Conservation (phyloP, 2,797 vertebrate species). For the Myiotriccus ornatus region DNA sequence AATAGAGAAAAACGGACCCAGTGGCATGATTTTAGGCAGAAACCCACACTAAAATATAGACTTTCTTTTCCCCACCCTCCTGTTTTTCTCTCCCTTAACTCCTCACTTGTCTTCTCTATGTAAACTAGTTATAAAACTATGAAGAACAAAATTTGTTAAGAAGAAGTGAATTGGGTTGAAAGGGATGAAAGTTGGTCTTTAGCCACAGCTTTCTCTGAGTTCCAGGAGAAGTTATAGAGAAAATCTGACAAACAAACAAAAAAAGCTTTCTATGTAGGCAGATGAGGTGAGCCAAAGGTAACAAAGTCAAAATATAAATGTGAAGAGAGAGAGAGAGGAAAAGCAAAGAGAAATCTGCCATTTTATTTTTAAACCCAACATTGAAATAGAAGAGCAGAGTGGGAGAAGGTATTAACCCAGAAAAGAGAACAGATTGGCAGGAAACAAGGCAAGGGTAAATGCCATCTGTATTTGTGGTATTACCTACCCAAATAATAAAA, state of each 20-base stretch:
- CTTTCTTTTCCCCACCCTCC: not conserved
- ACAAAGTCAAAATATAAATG: slow-evolving; percentile 41
- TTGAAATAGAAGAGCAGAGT: slow-evolving; percentile 57
- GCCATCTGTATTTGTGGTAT: slow-evolving; percentile 52
- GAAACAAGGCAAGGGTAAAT: slow-evolving; percentile 51
- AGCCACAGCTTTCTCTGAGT: not conserved
- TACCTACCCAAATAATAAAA: slow-evolving; percentile 44
- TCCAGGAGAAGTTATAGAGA: not conserved
- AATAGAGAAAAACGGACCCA: not conserved
- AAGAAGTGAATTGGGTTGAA: not conserved
- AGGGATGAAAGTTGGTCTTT: not conserved
- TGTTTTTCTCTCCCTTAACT: not conserved
- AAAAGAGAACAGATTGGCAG: slow-evolving; percentile 50
- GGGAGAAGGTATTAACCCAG: slow-evolving; percentile 64
- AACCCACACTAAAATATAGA: not conserved
- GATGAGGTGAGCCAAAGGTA: slow-evolving; percentile 63
- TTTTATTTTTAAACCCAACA: slow-evolving; percentile 57
- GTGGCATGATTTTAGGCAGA: not conserved
- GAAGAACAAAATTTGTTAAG: not conserved
- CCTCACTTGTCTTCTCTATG: not conserved
- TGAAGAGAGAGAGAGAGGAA: not conserved
- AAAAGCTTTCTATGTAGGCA: slow-evolving; percentile 50
- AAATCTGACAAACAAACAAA: slow-evolving; percentile 41
- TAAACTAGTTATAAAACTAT: not conserved
- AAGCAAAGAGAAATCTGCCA: slow-evolving; percentile 50